These are phyloP conservation scores for Lates calcarifer DNA, from an alignment of 2,113 vertebrate genomes.

Conservation along the genomic window DNA sequence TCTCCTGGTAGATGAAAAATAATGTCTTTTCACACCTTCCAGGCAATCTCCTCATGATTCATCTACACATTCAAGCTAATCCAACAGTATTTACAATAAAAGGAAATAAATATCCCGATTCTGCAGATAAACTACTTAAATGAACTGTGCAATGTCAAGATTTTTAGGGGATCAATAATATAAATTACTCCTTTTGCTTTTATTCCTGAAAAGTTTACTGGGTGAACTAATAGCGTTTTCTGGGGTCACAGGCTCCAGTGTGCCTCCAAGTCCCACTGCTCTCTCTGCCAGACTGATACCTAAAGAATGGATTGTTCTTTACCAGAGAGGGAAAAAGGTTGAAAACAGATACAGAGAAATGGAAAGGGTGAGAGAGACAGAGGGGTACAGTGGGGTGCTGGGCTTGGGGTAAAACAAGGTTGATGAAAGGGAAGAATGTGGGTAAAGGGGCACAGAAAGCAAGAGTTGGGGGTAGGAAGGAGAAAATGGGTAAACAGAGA, in stretches of 20 bases:
- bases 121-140: neutral
- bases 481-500: conserved; percentile 35
- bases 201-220: neutral
- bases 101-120: neutral
- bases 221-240: neutral
- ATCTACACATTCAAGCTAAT: conserved; percentile 10
- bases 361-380: neutral
- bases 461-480: conserved; percentile 5
- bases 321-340: neutral
- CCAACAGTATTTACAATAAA: neutral
- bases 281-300: neutral
- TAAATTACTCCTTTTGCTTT: neutral
- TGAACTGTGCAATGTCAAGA: neutral
- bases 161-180: neutral
- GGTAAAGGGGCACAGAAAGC: neutral
- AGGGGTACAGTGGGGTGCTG: neutral
- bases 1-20: conserved; percentile 36
- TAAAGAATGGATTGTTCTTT: conserved; percentile 19
- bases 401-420: neutral
- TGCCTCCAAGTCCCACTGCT: conserved; percentile 17
- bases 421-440: neutral
- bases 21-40: conserved; percentile 3
- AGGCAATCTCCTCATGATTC: conserved; percentile 9
- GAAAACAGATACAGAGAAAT: conserved; percentile 5
- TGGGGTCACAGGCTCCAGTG: conserved; percentile 2